These are phyloP conservation scores for Catamblyrhynchus diadema DNA, from an alignment of 2,797 vertebrate genomes.

Conservation along the genomic window DNA sequence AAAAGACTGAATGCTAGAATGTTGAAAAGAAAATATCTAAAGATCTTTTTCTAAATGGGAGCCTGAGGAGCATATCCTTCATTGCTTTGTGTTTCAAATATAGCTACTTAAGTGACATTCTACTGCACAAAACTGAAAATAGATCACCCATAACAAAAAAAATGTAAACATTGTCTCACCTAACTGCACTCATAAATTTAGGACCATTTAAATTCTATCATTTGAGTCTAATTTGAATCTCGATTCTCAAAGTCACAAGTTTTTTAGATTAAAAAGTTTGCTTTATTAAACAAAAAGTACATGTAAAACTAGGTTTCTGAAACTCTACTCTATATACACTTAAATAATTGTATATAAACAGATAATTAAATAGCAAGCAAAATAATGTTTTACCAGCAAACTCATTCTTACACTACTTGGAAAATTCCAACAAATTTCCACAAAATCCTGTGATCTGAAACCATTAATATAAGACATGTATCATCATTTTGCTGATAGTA, in stretches of 20 bases:
- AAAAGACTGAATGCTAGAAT: not conserved
- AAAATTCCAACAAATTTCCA: not conserved
- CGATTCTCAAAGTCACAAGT: not conserved
- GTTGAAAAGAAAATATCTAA: not conserved
- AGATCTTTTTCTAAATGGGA: not conserved
- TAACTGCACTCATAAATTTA: not conserved
- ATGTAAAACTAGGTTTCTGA: not conserved
- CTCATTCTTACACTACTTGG: not conserved
- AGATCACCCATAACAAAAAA: not conserved
- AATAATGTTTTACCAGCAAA: not conserved
- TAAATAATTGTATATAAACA: not conserved
- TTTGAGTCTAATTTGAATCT: not conserved
- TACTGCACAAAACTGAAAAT: not conserved
- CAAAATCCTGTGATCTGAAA: not conserved
- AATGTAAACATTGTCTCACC: not conserved
- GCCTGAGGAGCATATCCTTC: not conserved
- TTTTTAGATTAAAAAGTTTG: not conserved
- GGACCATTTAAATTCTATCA: not conserved
- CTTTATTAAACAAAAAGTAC: constrained; percentile 22
- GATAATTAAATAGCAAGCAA: not conserved
- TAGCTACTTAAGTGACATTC: not conserved
- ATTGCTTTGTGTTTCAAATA: not conserved
- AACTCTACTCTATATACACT: not conserved
- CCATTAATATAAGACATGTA: not conserved
- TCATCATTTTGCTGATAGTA: not conserved